Percentiles rank a stretch among this genome's conserved stretches.
Evolutionary conservation across 2,888 invertebrate species (phyloP).

Genomic region (Lepidocyrtoides sp.): DNA sequence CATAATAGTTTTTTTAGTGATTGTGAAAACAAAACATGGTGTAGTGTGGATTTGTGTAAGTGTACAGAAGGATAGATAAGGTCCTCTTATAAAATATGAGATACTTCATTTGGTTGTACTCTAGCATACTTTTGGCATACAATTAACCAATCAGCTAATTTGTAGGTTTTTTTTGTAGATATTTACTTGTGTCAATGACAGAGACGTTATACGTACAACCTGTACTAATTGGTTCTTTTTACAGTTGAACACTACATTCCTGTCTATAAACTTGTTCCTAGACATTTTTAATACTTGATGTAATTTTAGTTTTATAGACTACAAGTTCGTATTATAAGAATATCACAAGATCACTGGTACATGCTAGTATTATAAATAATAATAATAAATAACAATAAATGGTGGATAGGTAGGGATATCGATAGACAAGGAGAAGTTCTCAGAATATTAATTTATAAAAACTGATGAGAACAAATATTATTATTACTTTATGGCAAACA

Average conservation of each 20-base stretch:
- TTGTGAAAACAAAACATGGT: slow-evolving; percentile 14
- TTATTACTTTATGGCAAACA: not conserved
- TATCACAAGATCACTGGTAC: slow-evolving; percentile 60
- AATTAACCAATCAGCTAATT: not conserved
- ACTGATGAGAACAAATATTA: not conserved
- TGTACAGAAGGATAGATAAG: slow-evolving; percentile 22
- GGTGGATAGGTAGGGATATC: not conserved
- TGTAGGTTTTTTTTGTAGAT: not conserved
- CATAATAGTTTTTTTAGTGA: slow-evolving; percentile 47
- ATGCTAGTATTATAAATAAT: slow-evolving; percentile 17
- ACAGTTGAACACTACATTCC: slow-evolving; percentile 72
- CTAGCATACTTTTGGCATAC: not conserved
- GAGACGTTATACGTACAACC: not conserved
- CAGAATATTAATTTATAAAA: not conserved
- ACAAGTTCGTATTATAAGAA: not conserved
- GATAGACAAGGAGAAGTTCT: not conserved
- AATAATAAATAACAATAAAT: too few relatives aligned
- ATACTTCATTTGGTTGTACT: not conserved
- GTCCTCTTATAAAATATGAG: not conserved
- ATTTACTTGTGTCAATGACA: not conserved
- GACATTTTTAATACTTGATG: slow-evolving; percentile 57
- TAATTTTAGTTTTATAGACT: slow-evolving; percentile 70
- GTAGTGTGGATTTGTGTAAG: slow-evolving; percentile 19
- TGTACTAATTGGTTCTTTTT: slow-evolving; percentile 49
- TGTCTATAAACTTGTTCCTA: slow-evolving; percentile 76